phyloP scores from a whole-genome alignment of 2,888 invertebrate genomes.

The Cheilosia variabilis region DNA sequence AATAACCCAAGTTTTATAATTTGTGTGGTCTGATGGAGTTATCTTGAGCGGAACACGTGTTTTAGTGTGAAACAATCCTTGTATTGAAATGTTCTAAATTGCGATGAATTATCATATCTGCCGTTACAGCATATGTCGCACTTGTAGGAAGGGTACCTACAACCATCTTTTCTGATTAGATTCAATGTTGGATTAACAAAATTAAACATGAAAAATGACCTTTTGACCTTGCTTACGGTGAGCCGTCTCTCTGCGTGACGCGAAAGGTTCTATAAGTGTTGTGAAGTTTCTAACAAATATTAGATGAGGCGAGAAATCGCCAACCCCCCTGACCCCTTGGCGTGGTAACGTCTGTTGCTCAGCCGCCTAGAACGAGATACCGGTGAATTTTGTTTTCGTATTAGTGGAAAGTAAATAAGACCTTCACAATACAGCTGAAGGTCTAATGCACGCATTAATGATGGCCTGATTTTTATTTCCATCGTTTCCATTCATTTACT shows the following conservation, averaged over 20 bases:
- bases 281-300: conserved; percentile 21
- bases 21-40: neutral
- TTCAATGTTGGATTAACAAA: conserved; percentile 22
- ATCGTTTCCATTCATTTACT: conserved; percentile 32
- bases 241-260: conserved; percentile 37
- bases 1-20: neutral
- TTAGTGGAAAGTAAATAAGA: conserved; percentile 39
- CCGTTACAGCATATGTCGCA: neutral
- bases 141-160: neutral
- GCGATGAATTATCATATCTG: neutral
- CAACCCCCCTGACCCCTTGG: neutral
- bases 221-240: conserved; percentile 50
- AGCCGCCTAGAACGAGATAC: neutral
- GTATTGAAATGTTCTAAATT: neutral
- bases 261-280: conserved; percentile 29
- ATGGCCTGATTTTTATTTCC: conserved; percentile 71
- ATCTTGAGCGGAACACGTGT: conserved; percentile 62
- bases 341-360: neutral
- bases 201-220: conserved; percentile 46
- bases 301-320: neutral
- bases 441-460: conserved; percentile 18
- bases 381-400: conserved; percentile 28
- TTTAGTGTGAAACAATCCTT: neutral
- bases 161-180: neutral
- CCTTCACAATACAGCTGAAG: conserved; percentile 43